Evolutionary conservation across 2,113 vertebrate genomes (phyloP), one percentile per base, ranked within the genome.

Genomic region (Podarcis raffonei): DNA sequence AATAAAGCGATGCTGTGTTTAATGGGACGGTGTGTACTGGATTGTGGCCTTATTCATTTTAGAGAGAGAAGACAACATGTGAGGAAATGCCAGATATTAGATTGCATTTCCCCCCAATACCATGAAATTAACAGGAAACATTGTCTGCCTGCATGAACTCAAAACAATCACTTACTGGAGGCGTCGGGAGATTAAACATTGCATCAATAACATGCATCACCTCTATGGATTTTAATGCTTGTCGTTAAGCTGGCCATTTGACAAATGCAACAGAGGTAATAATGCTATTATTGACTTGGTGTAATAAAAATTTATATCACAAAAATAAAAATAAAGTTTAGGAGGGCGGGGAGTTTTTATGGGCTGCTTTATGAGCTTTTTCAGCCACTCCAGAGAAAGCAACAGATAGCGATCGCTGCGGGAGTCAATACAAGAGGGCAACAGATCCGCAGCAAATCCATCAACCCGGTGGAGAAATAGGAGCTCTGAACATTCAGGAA

Each of bases 361-460:
- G 25, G 42, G 25, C 78, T 7, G 5, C 13, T 80, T 53, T 80
- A 57, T n/a, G 48, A 30, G 78, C 2, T 9, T 25, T 22, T 79
- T 57, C 78, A 69, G 20, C 5, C 20, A 30, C 27, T 6, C 4
- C 15, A 42, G 48, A 18, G 13, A 69, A 53, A 79, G 57, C 5
- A 8, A 6, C 9, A 53, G 66, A 37, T n/a, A 84, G 20, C 0
- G 0, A 37, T 18, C 2, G 48, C 57, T 1, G 11, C 5, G 16
- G 62, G 12, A 30, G 32, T 12, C 7, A 25, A 11, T 72, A 4
- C 13, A 69, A 42, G 1, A 18, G 57, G 23, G 25, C 9, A 37
- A 12, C 12, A 15, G 0, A 3, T 69, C 18, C 42, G 32, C 7
- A 57, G 37, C 42, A 2, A n/a, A 25, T 15, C 74, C 53, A 72